Conservation (phyloP, 1,140 invertebrate genomes). For the Zaprionus inermis region DNA sequence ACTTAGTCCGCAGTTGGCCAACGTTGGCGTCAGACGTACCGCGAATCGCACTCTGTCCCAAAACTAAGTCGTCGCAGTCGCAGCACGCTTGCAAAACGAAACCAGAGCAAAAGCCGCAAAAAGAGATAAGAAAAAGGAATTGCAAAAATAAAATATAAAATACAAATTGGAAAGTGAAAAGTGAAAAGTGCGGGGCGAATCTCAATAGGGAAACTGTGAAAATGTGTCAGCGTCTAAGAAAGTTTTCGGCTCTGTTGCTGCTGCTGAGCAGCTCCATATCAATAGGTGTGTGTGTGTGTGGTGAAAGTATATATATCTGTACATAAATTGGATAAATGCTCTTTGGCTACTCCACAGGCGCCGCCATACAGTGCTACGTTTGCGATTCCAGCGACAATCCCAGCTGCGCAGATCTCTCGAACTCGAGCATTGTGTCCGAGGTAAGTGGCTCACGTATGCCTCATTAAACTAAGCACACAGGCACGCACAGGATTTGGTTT, state of each 20-base stretch:
- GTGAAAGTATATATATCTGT: not conserved
- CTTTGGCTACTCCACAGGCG: constrained; percentile 63
- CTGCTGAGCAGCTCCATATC: constrained; percentile 50
- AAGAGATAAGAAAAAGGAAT: constrained; percentile 1
- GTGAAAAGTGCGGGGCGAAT: constrained; percentile 4
- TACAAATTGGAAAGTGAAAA: not conserved
- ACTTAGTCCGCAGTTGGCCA: constrained; percentile 67
- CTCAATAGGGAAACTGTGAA: constrained; percentile 25
- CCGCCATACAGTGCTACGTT: constrained; percentile 89
- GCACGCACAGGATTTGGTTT: constrained; percentile 1
- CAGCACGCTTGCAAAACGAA: not conserved
- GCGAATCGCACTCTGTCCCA: not conserved
- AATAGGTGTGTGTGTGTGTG: constrained; percentile 38
- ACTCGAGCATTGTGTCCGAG: constrained; percentile 72
- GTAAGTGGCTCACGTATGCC: constrained; percentile 53
- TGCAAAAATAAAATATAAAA: constrained; percentile 25
- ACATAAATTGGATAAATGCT: constrained; percentile 15
- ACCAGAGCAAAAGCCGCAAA: not conserved
- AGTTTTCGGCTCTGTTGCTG: constrained; percentile 39
- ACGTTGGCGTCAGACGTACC: constrained; percentile 46
- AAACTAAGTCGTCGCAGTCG: not conserved
- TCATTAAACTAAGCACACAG: not conserved
- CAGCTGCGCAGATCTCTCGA: constrained; percentile 86
- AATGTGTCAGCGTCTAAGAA: constrained; percentile 19
- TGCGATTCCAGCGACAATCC: constrained; percentile 92